Percentiles rank a stretch among this genome's conserved stretches.
Evolutionary conservation across 2,797 vertebrate genomes (phyloP).

Genomic region (Danio kyathit): DNA sequence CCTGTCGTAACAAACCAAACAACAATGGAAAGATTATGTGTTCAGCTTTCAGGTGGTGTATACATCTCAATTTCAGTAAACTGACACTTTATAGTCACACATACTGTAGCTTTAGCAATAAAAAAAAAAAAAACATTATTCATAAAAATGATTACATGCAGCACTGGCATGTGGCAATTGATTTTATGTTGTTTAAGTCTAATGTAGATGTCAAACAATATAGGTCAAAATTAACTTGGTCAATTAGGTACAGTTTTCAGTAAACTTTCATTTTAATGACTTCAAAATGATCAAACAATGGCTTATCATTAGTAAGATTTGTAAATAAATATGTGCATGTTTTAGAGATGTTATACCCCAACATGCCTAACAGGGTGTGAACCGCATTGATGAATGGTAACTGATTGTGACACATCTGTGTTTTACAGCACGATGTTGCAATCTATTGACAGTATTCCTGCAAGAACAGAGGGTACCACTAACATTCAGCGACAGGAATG

Average conservation of each 20-base stretch:
- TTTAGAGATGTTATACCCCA: conserved; percentile 48
- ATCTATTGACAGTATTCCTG: conserved; percentile 42
- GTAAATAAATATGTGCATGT: conserved; percentile 13
- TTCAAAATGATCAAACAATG: neutral
- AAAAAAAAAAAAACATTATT: no score
- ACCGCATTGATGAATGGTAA: conserved; percentile 50
- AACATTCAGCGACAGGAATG: conserved; percentile 35
- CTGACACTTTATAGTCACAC: no score
- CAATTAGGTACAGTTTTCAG: neutral
- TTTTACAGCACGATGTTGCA: conserved; percentile 50
- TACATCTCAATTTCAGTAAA: no score
- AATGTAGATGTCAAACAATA: neutral
- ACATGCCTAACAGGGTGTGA: conserved; percentile 51
- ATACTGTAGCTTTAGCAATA: no score
- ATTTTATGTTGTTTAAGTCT: neutral
- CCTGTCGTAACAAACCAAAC: no score
- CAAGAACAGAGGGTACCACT: conserved; percentile 18
- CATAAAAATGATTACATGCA: no score
- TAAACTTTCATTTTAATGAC: no score
- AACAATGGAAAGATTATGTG: no score
- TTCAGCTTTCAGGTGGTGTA: no score
- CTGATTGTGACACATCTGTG: conserved; percentile 42
- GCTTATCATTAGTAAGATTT: neutral
- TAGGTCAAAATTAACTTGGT: neutral
- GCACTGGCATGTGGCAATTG: neutral